phyloP scores from a whole-genome alignment of 2,797 vertebrate species.

The Anguilla marmorata region DNA sequence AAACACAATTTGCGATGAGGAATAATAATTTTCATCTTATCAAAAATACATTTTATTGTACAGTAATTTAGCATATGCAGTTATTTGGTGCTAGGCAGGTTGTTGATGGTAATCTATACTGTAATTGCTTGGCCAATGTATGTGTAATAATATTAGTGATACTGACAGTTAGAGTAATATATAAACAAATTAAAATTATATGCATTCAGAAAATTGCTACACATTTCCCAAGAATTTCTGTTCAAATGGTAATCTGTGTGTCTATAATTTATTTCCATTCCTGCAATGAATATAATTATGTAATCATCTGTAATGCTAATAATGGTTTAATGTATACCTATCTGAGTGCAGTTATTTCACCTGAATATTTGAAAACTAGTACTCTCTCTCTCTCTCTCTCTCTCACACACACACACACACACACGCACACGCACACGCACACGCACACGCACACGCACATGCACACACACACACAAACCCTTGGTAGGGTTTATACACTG shows the following conservation, averaged over 20 bases:
- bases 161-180: slow-evolving; percentile 12
- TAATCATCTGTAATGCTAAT: slow-evolving; percentile 11
- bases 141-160: slow-evolving; percentile 6
- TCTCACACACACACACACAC: too few species aligned
- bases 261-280: neutral
- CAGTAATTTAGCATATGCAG: neutral
- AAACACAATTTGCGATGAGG: slow-evolving; percentile 2
- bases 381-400: neutral
- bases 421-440: neutral
- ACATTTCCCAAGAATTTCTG: neutral
- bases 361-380: neutral
- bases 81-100: neutral
- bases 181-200: slow-evolving; percentile 1
- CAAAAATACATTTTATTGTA: slow-evolving; percentile 8
- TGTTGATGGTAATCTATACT: slow-evolving; percentile 12
- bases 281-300: slow-evolving; percentile 8
- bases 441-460: neutral
- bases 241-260: slow-evolving; percentile 4
- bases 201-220: slow-evolving; percentile 8
- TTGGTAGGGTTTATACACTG: neutral
- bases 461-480: neutral
- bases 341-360: neutral
- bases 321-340: slow-evolving; percentile 3
- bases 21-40: neutral
- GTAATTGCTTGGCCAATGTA: neutral